Conservation (phyloP, 2,797 vertebrate species). For the Chaetophractus vellerosus region DNA sequence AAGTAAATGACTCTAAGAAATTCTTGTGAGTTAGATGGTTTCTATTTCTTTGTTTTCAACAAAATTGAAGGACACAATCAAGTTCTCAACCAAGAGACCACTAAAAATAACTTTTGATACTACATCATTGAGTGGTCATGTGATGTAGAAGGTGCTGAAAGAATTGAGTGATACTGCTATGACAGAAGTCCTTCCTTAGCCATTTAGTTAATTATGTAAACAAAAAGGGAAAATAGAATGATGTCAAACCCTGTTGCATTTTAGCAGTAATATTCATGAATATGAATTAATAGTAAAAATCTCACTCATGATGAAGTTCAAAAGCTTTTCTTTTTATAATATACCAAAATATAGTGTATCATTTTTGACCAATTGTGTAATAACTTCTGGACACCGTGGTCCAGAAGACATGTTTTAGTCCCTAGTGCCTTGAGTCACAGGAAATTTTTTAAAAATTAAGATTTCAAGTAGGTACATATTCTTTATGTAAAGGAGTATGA, state of each 20-base stretch:
- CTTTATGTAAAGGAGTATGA: neutral
- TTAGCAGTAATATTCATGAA: neutral
- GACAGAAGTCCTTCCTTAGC: neutral
- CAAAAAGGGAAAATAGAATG: neutral
- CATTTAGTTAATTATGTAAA: neutral
- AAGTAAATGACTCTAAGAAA: slow-evolving; percentile 4
- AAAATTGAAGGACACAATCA: neutral
- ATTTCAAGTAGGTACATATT: neutral
- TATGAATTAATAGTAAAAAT: neutral
- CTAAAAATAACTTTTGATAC: neutral
- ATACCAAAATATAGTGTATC: neutral
- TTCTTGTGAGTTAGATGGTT: neutral
- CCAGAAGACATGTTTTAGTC: neutral
- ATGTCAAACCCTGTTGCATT: neutral
- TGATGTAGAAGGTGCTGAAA: neutral
- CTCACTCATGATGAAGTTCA: neutral
- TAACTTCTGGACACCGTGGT: neutral
- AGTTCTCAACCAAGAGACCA: neutral
- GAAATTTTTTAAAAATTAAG: neutral
- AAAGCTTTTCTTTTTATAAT: neutral
- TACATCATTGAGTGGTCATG: neutral
- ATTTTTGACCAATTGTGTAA: neutral
- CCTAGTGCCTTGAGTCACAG: neutral
- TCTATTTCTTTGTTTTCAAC: slow-evolving; percentile 37
- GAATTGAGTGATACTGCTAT: neutral